phyloP scores from a whole-genome alignment of 2,888 invertebrate species.

The Dioctria linearis region DNA sequence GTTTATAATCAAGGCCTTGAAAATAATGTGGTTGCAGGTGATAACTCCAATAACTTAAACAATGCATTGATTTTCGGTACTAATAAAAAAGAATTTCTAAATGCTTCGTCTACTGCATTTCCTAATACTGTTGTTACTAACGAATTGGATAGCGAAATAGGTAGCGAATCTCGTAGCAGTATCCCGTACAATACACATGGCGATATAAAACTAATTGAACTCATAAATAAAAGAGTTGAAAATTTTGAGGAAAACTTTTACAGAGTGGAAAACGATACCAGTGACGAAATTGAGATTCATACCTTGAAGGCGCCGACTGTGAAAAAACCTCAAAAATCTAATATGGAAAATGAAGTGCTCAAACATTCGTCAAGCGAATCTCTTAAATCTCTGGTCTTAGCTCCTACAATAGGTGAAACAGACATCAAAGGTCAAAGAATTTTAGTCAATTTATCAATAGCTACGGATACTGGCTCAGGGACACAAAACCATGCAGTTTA shows the following conservation, averaged over 20 bases:
- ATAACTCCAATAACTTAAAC: background rate
- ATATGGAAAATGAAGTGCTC: conserved; percentile 43
- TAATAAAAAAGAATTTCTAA: conserved; percentile 11
- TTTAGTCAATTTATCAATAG: conserved; percentile 86
- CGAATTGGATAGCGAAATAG: background rate
- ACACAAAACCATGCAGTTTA: conserved; percentile 79
- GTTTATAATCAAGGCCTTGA: background rate
- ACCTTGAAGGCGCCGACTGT: conserved; percentile 35
- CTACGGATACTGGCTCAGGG: conserved; percentile 76
- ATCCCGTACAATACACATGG: conserved; percentile 47
- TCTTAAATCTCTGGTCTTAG: conserved; percentile 56
- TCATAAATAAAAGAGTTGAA: conserved; percentile 23
- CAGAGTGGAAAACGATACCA: background rate
- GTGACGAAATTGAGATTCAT: conserved; percentile 41
- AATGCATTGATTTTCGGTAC: conserved; percentile 17
- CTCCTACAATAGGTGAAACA: conserved; percentile 59
- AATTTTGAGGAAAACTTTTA: conserved; percentile 36
- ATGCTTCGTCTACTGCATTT: background rate
- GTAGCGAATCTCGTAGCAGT: background rate
- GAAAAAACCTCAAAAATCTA: conserved; percentile 18
- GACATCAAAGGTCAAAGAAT: conserved; percentile 74
- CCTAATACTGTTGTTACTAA: conserved; percentile 22
- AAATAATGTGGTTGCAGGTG: background rate
- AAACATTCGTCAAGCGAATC: conserved; percentile 18
- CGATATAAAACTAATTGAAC: conserved; percentile 49